Conservation (phyloP, 2,888 invertebrate genomes). For the Drosophila borborema region DNA sequence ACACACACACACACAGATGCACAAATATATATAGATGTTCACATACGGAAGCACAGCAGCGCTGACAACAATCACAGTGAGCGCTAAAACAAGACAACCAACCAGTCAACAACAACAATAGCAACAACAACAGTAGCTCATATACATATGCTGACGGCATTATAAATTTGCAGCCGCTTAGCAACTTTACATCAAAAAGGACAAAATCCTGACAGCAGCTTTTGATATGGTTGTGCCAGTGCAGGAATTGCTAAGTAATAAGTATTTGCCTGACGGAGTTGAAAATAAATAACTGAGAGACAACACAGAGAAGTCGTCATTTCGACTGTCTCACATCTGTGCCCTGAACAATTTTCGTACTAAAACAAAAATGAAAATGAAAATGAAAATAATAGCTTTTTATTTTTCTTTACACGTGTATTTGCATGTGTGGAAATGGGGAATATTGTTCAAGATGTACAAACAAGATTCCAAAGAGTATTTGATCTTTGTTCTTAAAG, state of each 20-base stretch:
- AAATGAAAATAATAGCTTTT: background rate
- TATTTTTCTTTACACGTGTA: background rate
- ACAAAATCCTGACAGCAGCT: conserved; percentile 51
- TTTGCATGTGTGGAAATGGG: background rate
- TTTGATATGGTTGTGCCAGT: conserved; percentile 40
- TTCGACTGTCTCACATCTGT: conserved; percentile 11
- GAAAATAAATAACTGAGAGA: conserved; percentile 41
- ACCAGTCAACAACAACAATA: conserved; percentile 21
- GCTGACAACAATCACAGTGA: conserved; percentile 70
- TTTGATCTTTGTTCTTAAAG: background rate
- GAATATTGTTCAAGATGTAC: background rate
- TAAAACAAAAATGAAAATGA: background rate
- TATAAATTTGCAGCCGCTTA: conserved; percentile 72
- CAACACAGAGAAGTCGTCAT: conserved; percentile 25
- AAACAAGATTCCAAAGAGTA: background rate
- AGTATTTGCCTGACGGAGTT: conserved; percentile 50
- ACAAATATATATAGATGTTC: conserved; percentile 4
- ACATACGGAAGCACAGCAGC: conserved; percentile 48
- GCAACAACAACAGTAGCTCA: conserved; percentile 34
- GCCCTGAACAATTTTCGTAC: conserved; percentile 2
- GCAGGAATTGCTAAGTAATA: conserved; percentile 50
- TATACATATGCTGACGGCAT: conserved; percentile 50
- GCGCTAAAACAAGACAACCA: conserved; percentile 67
- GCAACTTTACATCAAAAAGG: conserved; percentile 66
- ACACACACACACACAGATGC: conserved; percentile 39